Evolutionary conservation across 2,797 vertebrate species (phyloP), one percentile per base, ranked within the genome.

Genomic region (Sebastes cheni): DNA sequence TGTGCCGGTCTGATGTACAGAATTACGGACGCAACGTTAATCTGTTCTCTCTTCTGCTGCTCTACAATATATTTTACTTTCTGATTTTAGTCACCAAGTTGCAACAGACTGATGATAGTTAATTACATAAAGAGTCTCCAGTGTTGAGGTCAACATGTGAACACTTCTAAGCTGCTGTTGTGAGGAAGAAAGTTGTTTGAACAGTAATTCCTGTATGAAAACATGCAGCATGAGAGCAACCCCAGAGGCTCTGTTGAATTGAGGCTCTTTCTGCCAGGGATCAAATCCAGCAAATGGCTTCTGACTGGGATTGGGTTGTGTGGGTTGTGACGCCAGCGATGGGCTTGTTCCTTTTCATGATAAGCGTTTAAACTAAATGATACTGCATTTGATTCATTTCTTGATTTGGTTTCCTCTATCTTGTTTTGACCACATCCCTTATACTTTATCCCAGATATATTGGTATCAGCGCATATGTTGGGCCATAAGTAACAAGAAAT

Each of bases 101-200:
- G 36, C 20, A 65, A 46, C 18, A 67, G 65, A 52, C 29, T 20
- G 32, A 20, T 50, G 56, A 71, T 69, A 52, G 52, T 66, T 55
- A 16, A 23, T 2, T 42, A 70, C 16, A 80, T 72, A 78, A 65
- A 81, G 60, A 67, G 71, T 75, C 42, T 70, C 64, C 67, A 68
- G 73, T 55, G 70, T 77, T 52, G 67, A 80, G 56, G 61, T 74
- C 64, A 67, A 52, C 69, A 59, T 25, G 54, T 66, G 16, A 79
- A 75, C 67, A 25, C 69, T 59, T 65, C 65, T 55, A 12, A 77
- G 65, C 72, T 75, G 67, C 77, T 85, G 54, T 75, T 62, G 36
- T 80, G 74, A 66, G 77, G 60, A 61, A 78, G 58, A 39, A 22
- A n/a, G 5, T 27, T 62, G 29, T 27, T 68, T 42, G 25, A 71